Conservation (phyloP, 2,113 vertebrate species). For the Calcarius ornatus region DNA sequence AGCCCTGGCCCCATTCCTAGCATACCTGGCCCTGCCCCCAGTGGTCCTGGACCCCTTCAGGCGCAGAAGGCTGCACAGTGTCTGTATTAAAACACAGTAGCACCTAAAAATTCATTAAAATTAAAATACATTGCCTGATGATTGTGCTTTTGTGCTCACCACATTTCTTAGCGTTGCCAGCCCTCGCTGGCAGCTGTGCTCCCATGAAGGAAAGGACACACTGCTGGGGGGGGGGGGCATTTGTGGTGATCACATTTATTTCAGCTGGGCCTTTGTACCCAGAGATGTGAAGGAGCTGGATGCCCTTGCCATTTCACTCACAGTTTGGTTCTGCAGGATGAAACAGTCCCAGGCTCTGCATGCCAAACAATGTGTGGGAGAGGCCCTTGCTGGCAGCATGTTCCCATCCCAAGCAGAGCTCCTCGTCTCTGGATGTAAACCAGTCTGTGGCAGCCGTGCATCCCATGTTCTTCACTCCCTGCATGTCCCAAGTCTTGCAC, state of each 20-base stretch:
- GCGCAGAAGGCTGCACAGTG: too few species aligned
- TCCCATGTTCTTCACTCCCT: accelerated
- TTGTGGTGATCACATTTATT: not conserved
- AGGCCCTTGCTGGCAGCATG: not conserved
- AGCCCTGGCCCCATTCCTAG: not conserved
- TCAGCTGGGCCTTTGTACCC: not conserved
- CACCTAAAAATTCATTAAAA: not conserved
- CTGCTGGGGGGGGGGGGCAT: accelerated
- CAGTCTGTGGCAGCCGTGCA: accelerated
- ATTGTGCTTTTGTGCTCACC: not conserved
- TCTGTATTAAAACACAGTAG: not conserved
- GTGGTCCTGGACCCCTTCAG: too few species aligned
- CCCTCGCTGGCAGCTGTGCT: too few species aligned
- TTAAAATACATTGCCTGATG: not conserved
- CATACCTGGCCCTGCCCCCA: not conserved
- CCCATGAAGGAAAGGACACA: not conserved
- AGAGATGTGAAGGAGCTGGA: not conserved
- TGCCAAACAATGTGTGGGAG: accelerated
- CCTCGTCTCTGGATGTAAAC: not conserved
- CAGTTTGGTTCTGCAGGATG: accelerated
- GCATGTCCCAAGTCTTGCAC: accelerated
- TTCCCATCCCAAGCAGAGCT: not conserved
- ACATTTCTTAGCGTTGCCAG: accelerated
- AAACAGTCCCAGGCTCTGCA: accelerated
- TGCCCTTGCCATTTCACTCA: not conserved